These are phyloP conservation scores for Lasiurus cinereus DNA, from an alignment of 2,113 vertebrate genomes.

Conservation along the genomic window DNA sequence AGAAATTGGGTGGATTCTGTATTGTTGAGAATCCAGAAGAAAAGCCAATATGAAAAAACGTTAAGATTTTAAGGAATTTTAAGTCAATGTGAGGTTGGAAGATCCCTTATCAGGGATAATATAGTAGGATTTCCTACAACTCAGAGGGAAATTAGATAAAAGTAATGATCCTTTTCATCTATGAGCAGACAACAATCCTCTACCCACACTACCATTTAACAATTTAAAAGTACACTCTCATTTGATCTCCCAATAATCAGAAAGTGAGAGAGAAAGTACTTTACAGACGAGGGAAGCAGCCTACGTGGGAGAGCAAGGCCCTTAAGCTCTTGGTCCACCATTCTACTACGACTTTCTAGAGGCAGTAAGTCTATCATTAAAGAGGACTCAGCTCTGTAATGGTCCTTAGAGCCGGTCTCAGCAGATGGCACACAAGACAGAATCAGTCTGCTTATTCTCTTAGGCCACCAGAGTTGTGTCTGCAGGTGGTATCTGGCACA, in stretches of 20 bases:
- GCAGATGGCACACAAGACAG: neutral
- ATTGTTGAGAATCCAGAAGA: neutral
- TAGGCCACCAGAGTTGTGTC: neutral
- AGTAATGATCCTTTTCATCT: neutral
- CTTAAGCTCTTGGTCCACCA: neutral
- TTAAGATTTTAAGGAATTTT: slow-evolving; percentile 9
- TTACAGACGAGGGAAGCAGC: neutral
- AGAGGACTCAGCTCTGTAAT: neutral
- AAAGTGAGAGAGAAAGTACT: neutral
- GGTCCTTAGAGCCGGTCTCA: neutral
- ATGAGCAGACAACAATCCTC: no score
- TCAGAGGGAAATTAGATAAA: neutral
- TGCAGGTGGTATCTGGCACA: neutral
- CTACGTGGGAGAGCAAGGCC: neutral
- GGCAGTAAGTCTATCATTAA: neutral
- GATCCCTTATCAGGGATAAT: neutral
- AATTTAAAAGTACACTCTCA: neutral
- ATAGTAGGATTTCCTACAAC: neutral
- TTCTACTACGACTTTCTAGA: neutral
- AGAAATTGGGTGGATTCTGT: neutral
- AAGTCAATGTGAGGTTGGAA: neutral
- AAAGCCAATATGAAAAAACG: slow-evolving; percentile 29
- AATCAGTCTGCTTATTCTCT: neutral
- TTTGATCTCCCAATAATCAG: neutral
- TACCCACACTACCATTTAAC: neutral